Conservation (phyloP, 2,113 vertebrate genomes). For the Coracopsis vasa region DNA sequence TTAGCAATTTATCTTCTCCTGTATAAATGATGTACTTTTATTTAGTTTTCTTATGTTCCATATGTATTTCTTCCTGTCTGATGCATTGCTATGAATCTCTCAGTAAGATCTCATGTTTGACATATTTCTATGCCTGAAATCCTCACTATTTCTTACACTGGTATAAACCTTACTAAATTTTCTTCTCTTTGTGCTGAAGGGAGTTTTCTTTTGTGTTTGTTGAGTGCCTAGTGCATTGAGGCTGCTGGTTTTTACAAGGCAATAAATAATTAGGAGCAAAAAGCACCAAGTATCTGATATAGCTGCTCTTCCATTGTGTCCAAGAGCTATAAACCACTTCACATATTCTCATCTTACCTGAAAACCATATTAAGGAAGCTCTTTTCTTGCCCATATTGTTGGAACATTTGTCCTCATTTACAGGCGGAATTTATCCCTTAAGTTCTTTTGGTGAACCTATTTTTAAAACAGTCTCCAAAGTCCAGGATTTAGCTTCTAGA, state of each 20-base stretch:
- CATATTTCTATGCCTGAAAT: neutral
- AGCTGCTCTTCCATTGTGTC: neutral
- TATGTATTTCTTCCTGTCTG: neutral
- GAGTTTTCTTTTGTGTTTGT: neutral
- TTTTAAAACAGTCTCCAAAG: neutral
- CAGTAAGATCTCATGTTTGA: neutral
- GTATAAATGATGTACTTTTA: neutral
- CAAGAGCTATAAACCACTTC: neutral
- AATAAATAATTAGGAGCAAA: neutral
- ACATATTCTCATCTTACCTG: neutral
- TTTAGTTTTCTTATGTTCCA: neutral
- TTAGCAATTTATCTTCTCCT: neutral
- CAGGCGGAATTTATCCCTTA: neutral
- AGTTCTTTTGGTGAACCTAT: neutral
- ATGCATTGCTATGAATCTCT: neutral
- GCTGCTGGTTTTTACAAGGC: neutral
- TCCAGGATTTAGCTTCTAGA: neutral
- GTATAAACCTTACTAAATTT: neutral
- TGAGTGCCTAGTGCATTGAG: neutral
- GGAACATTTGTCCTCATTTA: neutral
- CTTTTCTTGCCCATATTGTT: neutral
- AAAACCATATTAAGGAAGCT: neutral
- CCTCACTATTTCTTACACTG: neutral
- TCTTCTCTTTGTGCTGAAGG: neutral
- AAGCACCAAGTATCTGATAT: neutral